These are phyloP conservation scores for Polydrusus pterygomalis DNA, from an alignment of 2,888 invertebrate genomes.

Conservation along the genomic window DNA sequence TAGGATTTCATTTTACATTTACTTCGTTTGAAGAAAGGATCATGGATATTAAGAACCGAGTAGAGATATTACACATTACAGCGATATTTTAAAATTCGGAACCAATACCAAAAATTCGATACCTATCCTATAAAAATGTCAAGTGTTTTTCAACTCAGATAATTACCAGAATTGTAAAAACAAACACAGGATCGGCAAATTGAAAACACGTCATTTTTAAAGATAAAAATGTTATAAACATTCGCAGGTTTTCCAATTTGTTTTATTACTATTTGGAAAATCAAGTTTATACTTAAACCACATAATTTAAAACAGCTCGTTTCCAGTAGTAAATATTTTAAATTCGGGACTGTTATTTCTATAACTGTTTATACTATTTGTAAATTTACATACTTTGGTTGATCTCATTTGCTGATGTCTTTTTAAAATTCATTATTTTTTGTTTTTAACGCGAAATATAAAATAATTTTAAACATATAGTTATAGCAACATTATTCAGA, in stretches of 20 bases:
- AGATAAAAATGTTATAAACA: conserved; percentile 9
- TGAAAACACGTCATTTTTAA: conserved; percentile 5
- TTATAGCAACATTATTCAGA: no score
- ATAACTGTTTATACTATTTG: conserved; percentile 14
- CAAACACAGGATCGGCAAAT: conserved; percentile 3
- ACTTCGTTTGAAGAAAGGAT: no score
- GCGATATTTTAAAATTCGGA: no score
- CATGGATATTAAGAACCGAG: no score
- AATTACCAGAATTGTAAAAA: neutral
- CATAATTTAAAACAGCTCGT: conserved; percentile 2
- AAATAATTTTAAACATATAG: no score
- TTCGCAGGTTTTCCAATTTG: neutral
- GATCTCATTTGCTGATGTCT: no score
- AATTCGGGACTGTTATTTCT: neutral
- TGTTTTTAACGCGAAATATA: no score
- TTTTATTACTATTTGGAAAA: conserved; percentile 3
- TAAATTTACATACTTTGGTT: neutral
- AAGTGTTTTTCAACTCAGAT: neutral
- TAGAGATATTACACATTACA: no score
- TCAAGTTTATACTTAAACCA: neutral
- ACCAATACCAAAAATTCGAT: neutral
- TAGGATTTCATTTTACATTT: no score
- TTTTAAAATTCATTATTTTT: no score
- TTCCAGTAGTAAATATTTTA: conserved; percentile 17
- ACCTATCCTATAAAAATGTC: neutral